Base-by-base conservation (phyloP, 2,888 invertebrate species). In the Lepidocyrtinus sp. region DNA sequence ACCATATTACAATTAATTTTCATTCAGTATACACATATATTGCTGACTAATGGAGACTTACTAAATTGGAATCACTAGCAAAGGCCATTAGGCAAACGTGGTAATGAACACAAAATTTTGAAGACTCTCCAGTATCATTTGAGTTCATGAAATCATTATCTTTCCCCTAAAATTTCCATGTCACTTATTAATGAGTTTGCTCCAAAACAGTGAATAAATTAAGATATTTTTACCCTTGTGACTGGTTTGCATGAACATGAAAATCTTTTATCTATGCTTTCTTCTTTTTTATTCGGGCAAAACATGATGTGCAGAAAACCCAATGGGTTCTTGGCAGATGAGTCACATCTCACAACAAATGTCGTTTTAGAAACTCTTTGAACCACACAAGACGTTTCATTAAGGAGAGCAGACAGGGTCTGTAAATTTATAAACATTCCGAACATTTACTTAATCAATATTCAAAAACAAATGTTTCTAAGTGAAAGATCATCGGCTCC, bases 11-110 rank as follows among this genome's bases (percentile, higher is more conserved):
- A n/a, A n/a, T 55, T n/a, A 55, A 5, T 36, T 36, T 36, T 36
- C 36, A 36, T 36, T 36, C 36, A 5, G 12, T 5, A 36, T 36
- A 9, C 12, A 9, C 36, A 36, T 5, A 36, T 36, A 36, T 36
- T 36, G 36, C 5, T 36, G 36, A 12, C 12, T n/a, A n/a, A n/a
- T n/a, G n/a, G n/a, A n/a, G n/a, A n/a, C n/a, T 90, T 3, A 90
- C 88, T 76, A 92, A 89, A 87, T 91, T 91, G 12, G 90, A 89
- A 88, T 93, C 92, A 87, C 93, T 92, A 25, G 92, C 92, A 88
- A 94, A 92, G 59, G 93, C 93, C 88, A 92, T 92, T 63, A 93
- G 89, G 87, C 93, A 93, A 7, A 93, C 92, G 88, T 93, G 93
- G 88, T 92, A 93, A 88, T 94, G 94, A 59, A 93, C 90, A 88